Evolutionary conservation across 2,888 invertebrate genomes (phyloP), one percentile per base, ranked within the genome.

Genomic region (Pherbina coryleti): DNA sequence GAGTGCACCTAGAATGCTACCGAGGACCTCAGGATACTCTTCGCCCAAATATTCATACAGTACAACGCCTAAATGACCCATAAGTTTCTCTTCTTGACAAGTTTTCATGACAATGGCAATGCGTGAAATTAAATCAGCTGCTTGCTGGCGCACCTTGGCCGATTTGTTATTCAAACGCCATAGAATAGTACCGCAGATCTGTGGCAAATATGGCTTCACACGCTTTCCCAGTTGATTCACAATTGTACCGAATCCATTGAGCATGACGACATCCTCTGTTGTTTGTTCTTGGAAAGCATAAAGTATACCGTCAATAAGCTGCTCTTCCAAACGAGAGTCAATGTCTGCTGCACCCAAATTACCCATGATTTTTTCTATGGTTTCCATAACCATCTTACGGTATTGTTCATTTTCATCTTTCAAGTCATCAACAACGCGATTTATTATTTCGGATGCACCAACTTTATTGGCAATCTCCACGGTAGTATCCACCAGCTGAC

Each of bases 251-350:
- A 99, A 99, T 57, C 99, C 99, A 89, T 99, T 99, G 83, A 99
- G 91, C 98, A 99, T 99, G 2, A 99, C 99, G 17, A 98, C 98
- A 90, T 99, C 99, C 93, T 99, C 99, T 17, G 98, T 98, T 3
- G 99, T 99, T 91, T 99, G 99, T 92, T 99, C 99, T 91, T 99
- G 99, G 92, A 99, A 99, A 80, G 99, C 99, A 88, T 99, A 99
- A 60, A 99, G 91, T 83, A 99, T 99, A 83, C 99, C 99, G 88
- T 99, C 99, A 89, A 99, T 99, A 49, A 99, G 93, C 86, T 99
- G 99, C 90, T 99, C 99, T 89, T 99, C 99, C 3, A 99, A 91
- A 62, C 99, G 93, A 0, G 98, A 97, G 90, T 99, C 99, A 72
- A 99, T 98, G 87, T 99, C 99, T 0, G 98, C 97, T 0, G 99